phyloP scores from a whole-genome alignment of 2,113 vertebrate genomes.

The Cebus imitator region DNA sequence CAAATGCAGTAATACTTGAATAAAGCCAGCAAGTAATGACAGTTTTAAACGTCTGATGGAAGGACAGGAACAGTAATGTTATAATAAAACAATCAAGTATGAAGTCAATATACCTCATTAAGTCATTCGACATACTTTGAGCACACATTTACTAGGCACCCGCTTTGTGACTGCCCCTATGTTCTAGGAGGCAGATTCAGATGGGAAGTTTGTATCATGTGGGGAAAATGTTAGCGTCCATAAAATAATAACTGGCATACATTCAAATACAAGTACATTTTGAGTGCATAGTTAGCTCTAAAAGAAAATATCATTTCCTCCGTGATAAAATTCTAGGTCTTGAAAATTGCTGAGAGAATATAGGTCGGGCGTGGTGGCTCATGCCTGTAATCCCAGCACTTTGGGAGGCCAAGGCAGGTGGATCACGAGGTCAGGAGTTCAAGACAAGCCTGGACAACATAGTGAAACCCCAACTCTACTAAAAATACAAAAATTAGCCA shows the following conservation, averaged over 20 bases:
- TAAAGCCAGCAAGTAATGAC: neutral
- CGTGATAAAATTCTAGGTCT: neutral
- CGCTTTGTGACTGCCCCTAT: neutral
- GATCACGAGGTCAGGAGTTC: too few species aligned
- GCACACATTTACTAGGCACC: neutral
- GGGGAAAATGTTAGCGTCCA: neutral
- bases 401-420: too few species aligned
- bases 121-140: neutral
- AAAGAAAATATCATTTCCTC: neutral
- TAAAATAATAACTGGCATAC: neutral
- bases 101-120: neutral
- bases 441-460: too few species aligned
- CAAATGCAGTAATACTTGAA: neutral
- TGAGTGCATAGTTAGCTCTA: neutral
- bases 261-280: neutral
- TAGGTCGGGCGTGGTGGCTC: neutral
- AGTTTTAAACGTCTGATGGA: neutral
- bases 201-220: neutral
- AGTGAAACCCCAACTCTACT: too few species aligned
- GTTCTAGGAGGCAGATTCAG: neutral
- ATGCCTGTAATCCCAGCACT: too few species aligned
- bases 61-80: neutral
- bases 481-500: neutral
- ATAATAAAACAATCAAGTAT: neutral
- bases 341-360: neutral